A percentile compares a stretch with the other conserved stretches of the same genome.
phyloP scores from a whole-genome alignment of 1,140 invertebrate genomes.

The Bombus haemorrhoidalis region DNA sequence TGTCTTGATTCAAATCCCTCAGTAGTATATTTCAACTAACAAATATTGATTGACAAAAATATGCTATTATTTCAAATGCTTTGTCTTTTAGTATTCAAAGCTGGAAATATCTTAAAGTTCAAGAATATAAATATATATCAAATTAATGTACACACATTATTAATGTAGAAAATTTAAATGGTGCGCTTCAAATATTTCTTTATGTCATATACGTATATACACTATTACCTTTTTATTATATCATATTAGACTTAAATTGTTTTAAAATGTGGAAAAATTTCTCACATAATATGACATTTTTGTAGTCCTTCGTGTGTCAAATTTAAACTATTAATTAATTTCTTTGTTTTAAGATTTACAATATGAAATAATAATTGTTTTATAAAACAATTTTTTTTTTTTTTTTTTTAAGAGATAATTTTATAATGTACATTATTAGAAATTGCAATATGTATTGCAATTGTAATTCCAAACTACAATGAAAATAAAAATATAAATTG shows the following conservation, averaged over 20 bases:
- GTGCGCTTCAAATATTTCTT: not conserved
- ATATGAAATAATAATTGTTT: not conserved
- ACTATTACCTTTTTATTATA: conserved; percentile 23
- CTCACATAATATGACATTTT: not conserved
- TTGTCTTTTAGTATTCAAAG: not conserved
- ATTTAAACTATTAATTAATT: not conserved
- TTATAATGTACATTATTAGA: not conserved
- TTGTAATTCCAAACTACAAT: conserved; percentile 14
- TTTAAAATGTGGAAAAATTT: not conserved
- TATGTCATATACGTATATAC: not conserved
- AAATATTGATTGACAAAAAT: not conserved
- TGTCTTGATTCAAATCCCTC: not conserved
- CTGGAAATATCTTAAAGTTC: not conserved
- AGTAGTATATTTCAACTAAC: conserved; percentile 7
- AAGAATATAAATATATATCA: not conserved
- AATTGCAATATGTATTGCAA: not conserved
- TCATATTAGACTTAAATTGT: not conserved
- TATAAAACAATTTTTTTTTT: not conserved
- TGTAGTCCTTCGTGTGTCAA: no score
- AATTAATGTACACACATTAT: not conserved
- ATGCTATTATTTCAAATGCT: not conserved
- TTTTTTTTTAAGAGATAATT: not conserved
- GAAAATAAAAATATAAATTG: not conserved
- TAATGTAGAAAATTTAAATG: conserved; percentile 18
- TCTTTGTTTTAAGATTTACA: not conserved